Evolutionary conservation across 2,797 vertebrate genomes (phyloP).

Genomic region (Cetoscarus ocellatus): DNA sequence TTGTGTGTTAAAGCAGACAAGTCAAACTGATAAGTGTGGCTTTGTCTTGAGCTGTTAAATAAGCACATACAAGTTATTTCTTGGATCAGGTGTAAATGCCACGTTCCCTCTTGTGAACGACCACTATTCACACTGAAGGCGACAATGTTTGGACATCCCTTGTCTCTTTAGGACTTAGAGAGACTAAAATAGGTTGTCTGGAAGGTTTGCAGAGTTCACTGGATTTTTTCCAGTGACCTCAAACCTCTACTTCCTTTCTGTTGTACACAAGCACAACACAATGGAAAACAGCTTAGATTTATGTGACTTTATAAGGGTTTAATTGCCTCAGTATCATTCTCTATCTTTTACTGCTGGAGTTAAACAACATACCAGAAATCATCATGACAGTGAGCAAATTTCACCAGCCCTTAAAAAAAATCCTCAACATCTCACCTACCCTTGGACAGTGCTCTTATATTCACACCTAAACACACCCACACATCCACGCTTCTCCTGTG

Average conservation of each 20-base stretch:
- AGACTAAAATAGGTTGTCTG: constrained; percentile 40
- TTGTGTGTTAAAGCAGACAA: constrained; percentile 4
- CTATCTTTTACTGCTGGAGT: constrained; percentile 20
- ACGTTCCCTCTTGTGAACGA: constrained; percentile 25
- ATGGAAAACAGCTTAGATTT: constrained; percentile 15
- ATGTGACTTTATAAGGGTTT: constrained; percentile 7
- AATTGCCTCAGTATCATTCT: constrained; percentile 13
- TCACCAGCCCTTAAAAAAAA: constrained; percentile 5
- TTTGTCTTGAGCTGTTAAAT: constrained; percentile 31
- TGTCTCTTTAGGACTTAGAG: constrained; percentile 27
- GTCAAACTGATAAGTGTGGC: constrained; percentile 5
- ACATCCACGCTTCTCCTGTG: constrained; percentile 19
- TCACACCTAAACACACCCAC: constrained; percentile 29
- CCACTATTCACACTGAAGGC: constrained; percentile 40
- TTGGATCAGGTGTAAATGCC: constrained; percentile 27
- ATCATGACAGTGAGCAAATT: constrained; percentile 44
- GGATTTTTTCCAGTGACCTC: constrained; percentile 22
- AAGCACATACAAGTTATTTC: constrained; percentile 19
- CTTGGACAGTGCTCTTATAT: constrained; percentile 11
- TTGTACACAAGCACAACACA: constrained; percentile 32
- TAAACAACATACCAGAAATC: constrained; percentile 47
- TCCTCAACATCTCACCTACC: constrained; percentile 23
- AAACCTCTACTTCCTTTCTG: constrained; percentile 12
- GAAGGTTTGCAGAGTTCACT: constrained; percentile 52
- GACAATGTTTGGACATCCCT: constrained; percentile 39